Evolutionary conservation across 2,113 vertebrate genomes (phyloP).

Genomic region (Boleophthalmus pectinirostris): DNA sequence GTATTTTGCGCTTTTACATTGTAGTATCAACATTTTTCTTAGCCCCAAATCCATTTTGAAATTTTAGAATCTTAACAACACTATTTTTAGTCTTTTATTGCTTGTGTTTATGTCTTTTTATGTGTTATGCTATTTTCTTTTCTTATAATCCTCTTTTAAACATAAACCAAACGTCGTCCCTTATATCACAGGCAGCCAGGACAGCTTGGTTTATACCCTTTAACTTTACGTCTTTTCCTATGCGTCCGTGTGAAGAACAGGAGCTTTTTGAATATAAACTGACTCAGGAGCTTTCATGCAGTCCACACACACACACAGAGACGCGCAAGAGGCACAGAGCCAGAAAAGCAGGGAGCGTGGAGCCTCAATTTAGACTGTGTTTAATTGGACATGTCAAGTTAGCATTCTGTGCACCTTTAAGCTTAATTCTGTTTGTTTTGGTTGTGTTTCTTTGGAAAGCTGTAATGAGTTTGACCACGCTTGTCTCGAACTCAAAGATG

Average conservation of each 20-base stretch:
- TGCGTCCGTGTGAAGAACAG: constrained; percentile 32
- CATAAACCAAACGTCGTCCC: neutral
- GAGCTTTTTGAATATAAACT: constrained; percentile 16
- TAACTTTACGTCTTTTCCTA: neutral
- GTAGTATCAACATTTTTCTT: too few species aligned
- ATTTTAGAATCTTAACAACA: neutral
- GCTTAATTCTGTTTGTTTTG: constrained; percentile 54
- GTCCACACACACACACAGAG: neutral
- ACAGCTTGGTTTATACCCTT: neutral
- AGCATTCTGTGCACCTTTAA: constrained; percentile 35
- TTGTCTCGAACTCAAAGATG: constrained; percentile 22
- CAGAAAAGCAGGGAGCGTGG: constrained; percentile 30
- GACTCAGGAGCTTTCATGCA: neutral
- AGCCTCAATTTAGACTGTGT: constrained; percentile 45
- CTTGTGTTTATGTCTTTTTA: neutral
- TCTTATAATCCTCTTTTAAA: neutral
- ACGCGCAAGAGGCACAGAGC: constrained; percentile 9
- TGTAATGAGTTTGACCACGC: constrained; percentile 47
- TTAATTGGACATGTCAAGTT: constrained; percentile 57
- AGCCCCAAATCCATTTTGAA: neutral
- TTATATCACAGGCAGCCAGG: neutral
- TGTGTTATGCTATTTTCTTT: neutral
- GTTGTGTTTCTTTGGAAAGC: constrained; percentile 20
- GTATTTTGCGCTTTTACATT: neutral
- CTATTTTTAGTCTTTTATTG: neutral